These are phyloP conservation scores for Siderastrea radians DNA, from an alignment of 92 coral and sea anemone species.

Conservation along the genomic window DNA sequence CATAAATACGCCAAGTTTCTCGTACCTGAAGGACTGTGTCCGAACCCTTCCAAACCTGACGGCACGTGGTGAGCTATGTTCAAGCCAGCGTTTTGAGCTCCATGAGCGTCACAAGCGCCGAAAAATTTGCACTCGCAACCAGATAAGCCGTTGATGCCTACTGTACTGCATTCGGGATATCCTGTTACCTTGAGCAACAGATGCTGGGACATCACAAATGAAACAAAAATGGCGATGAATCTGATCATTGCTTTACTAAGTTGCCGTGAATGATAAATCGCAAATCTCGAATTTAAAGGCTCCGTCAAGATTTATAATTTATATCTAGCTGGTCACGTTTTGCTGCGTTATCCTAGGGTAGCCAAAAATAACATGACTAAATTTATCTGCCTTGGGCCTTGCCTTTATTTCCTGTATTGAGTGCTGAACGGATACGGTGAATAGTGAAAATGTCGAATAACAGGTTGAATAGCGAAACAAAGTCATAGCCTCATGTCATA, in stretches of 20 bases:
- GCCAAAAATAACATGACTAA: no score
- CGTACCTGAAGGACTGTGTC: neutral
- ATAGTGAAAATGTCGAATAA: no score
- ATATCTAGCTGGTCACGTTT: no score
- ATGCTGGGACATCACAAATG: neutral
- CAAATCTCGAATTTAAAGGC: no score
- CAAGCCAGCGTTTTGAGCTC: neutral
- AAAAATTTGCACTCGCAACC: slow-evolving; percentile 19
- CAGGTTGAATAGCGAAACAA: no score
- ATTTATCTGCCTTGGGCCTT: no score
- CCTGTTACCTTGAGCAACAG: neutral
- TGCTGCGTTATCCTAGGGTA: no score
- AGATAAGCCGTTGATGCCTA: neutral
- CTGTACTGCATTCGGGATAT: neutral
- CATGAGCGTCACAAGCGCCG: slow-evolving; percentile 32
- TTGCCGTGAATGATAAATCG: no score
- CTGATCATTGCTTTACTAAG: slow-evolving; percentile 6
- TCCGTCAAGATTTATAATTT: no score
- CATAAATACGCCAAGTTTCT: slow-evolving; percentile 32
- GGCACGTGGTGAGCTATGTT: slow-evolving; percentile 6
- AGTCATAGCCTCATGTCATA: no score
- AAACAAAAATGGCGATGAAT: neutral
- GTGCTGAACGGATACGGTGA: no score
- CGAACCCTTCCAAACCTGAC: slow-evolving; percentile 1
- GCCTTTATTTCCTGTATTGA: no score